These are phyloP conservation scores for Latrodectus geometricus DNA, from an alignment of 1,140 invertebrate species.

Conservation along the genomic window DNA sequence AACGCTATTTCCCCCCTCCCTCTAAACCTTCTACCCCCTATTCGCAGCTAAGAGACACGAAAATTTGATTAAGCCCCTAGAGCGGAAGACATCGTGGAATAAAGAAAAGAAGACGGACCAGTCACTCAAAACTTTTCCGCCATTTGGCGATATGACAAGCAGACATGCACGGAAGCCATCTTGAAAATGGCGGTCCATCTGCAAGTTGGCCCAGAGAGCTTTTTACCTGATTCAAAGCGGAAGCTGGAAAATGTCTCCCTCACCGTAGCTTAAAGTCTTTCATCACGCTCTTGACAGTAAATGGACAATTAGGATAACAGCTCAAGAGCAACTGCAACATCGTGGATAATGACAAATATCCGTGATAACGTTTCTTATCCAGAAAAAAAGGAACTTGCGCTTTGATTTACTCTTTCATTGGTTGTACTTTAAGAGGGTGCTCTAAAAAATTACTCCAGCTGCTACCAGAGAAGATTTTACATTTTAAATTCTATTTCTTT, in stretches of 20 bases:
- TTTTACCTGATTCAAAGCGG: neutral
- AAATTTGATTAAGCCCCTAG: constrained; percentile 30
- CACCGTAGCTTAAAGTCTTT: constrained; percentile 1
- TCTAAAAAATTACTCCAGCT: no score
- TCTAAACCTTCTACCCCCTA: neutral
- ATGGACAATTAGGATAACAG: neutral
- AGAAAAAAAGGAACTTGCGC: neutral
- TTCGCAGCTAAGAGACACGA: constrained; percentile 7
- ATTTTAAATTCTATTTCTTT: no score
- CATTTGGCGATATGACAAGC: neutral
- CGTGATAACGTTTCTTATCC: neutral
- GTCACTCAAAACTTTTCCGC: neutral
- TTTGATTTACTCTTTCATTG: neutral
- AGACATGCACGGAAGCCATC: constrained; percentile 4
- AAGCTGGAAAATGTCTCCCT: neutral
- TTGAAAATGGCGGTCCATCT: neutral
- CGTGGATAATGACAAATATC: neutral
- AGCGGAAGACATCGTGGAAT: constrained; percentile 29
- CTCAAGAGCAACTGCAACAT: neutral
- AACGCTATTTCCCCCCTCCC: neutral
- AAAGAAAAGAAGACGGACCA: neutral
- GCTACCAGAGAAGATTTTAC: no score
- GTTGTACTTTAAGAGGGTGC: neutral
- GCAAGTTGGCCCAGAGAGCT: neutral
- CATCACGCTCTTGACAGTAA: neutral